Percentiles rank a stretch among this genome's conserved stretches.
These are phyloP conservation scores for Amblyjoppa proteus DNA, from an alignment of 2,888 invertebrate species.

Conservation along the genomic window DNA sequence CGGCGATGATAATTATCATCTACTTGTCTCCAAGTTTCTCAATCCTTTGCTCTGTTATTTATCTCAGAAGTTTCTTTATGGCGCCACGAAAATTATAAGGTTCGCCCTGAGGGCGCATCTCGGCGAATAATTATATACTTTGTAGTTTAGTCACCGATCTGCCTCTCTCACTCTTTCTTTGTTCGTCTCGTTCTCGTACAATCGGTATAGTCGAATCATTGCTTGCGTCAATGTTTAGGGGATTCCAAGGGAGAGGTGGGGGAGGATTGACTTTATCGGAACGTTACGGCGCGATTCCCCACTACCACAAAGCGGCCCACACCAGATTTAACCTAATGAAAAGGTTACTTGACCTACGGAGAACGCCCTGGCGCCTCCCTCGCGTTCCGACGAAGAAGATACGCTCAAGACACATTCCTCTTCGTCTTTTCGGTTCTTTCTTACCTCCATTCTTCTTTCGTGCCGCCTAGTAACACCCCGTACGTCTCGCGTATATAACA, in stretches of 20 bases:
- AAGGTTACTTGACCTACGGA: slow-evolving; percentile 84
- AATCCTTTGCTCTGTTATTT: slow-evolving; percentile 33
- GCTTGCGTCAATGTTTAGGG: slow-evolving; percentile 82
- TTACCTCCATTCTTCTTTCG: slow-evolving; percentile 36
- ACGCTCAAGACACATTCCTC: slow-evolving; percentile 58
- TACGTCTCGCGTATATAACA: slow-evolving; percentile 26
- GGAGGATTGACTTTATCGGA: slow-evolving; percentile 67
- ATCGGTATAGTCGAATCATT: slow-evolving; percentile 71
- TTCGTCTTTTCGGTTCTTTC: slow-evolving; percentile 25
- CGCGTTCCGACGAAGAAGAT: slow-evolving; percentile 54
- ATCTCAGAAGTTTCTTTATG: slow-evolving; percentile 76
- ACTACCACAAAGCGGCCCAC: slow-evolving; percentile 73
- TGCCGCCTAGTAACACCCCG: slow-evolving; percentile 35
- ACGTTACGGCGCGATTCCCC: slow-evolving; percentile 69
- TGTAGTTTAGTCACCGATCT: slow-evolving; percentile 67
- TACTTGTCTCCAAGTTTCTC: slow-evolving; percentile 82
- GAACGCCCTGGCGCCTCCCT: slow-evolving; percentile 84
- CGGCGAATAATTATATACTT: slow-evolving; percentile 83
- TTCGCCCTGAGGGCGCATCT: slow-evolving; percentile 78
- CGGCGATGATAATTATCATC: slow-evolving; percentile 82
- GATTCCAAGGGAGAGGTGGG: slow-evolving; percentile 29
- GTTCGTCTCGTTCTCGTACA: slow-evolving; percentile 54
- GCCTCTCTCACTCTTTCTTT: slow-evolving; percentile 57
- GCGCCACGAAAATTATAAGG: slow-evolving; percentile 85
- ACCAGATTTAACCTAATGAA: slow-evolving; percentile 84